Conservation (phyloP, 1,140 invertebrate species). For the Drosophila nikananu region DNA sequence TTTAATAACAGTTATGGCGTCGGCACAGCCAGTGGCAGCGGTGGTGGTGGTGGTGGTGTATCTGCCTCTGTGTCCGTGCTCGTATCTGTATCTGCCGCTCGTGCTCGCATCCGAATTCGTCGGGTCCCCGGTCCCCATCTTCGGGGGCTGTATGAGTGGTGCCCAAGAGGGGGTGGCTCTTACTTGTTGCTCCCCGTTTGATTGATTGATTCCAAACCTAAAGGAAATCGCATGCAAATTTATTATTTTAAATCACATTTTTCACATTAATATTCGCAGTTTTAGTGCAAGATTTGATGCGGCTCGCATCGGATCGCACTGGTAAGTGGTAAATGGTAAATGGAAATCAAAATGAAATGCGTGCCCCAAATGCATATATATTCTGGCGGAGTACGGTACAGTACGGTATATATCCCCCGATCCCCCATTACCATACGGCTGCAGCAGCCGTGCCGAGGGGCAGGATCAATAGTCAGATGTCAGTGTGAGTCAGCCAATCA, state of each 20-base stretch:
- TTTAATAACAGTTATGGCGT: constrained; percentile 75
- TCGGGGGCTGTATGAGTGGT: background rate
- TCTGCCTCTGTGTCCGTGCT: constrained; percentile 33
- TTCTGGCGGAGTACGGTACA: constrained; percentile 31
- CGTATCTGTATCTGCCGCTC: constrained; percentile 20
- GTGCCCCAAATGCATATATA: constrained; percentile 45
- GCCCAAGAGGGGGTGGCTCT: constrained; percentile 26
- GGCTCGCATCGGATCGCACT: constrained; percentile 26
- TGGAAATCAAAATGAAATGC: constrained; percentile 49
- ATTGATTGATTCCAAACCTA: constrained; percentile 60
- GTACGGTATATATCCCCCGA: constrained; percentile 40
- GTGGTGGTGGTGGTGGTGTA: constrained; percentile 7
- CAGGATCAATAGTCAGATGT: constrained; percentile 36
- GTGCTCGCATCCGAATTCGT: constrained; percentile 21
- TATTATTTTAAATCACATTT: constrained; percentile 77
- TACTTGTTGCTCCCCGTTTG: constrained; percentile 59
- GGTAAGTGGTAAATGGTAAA: constrained; percentile 10
- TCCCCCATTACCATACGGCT: constrained; percentile 41
- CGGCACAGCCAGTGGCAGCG: constrained; percentile 22
- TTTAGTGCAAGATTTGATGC: constrained; percentile 34
- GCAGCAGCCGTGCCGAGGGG: background rate
- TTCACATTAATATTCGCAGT: constrained; percentile 70
- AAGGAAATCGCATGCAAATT: constrained; percentile 73
- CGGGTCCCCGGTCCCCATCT: constrained; percentile 5
- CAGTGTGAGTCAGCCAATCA: constrained; percentile 1